phyloP scores from a whole-genome alignment of 2,113 vertebrate genomes.

The Serilophus lunatus region DNA sequence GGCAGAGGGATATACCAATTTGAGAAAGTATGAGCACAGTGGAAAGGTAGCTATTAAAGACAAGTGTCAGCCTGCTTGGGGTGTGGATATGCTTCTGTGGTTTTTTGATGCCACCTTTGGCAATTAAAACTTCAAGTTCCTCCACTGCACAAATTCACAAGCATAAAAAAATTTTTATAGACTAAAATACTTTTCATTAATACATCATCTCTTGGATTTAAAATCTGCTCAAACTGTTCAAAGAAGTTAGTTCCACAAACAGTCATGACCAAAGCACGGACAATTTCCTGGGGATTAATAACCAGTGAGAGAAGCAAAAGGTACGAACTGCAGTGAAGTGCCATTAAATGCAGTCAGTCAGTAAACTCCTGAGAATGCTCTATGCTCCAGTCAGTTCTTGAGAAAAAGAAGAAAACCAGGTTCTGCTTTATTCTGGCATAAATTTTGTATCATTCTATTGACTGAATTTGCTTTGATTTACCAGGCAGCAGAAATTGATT shows the following conservation, averaged over 20 bases:
- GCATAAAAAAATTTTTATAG: not conserved
- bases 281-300: not conserved
- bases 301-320: not conserved
- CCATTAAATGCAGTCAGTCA: not conserved
- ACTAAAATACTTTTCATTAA: not conserved
- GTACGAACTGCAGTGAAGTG: not conserved
- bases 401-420: not conserved
- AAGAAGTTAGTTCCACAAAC: not conserved
- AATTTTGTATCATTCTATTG: not conserved
- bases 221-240: not conserved
- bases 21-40: not conserved
- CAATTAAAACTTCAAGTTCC: not conserved
- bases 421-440: not conserved
- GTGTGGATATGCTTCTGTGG: not conserved
- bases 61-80: not conserved
- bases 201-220: not conserved
- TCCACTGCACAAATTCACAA: not conserved
- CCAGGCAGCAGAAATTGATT: not conserved
- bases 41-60: not conserved
- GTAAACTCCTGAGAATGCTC: not conserved
- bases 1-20: not conserved
- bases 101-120: not conserved
- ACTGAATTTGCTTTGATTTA: not conserved
- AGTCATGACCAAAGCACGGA: not conserved
- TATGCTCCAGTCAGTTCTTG: not conserved